Evolutionary conservation across 2,113 vertebrate genomes (phyloP).

Genomic region (Gymnobelideus leadbeateri): DNA sequence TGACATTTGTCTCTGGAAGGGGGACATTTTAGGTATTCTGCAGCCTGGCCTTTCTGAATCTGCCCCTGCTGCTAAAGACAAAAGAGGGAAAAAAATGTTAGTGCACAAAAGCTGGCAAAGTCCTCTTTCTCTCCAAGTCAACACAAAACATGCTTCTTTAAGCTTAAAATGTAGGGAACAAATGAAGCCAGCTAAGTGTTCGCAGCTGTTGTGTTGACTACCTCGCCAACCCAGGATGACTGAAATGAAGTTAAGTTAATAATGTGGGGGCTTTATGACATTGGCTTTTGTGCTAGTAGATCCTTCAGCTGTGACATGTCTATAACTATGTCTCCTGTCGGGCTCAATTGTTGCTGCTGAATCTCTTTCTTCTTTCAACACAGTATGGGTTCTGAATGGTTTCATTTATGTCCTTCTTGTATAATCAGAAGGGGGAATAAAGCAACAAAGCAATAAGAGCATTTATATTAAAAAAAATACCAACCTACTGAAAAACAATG

Average conservation of each 20-base stretch:
- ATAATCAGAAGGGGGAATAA: constrained; percentile 40
- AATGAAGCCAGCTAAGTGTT: constrained; percentile 45
- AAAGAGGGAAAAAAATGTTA: constrained; percentile 43
- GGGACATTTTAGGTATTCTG: background rate
- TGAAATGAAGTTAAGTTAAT: constrained; percentile 53
- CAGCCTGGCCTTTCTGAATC: background rate
- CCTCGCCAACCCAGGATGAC: constrained; percentile 32
- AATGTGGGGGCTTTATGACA: constrained; percentile 12
- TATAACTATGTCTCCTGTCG: constrained; percentile 52
- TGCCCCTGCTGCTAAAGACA: background rate
- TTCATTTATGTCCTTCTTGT: constrained; percentile 60
- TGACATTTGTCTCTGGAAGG: background rate
- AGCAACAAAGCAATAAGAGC: constrained; percentile 54
- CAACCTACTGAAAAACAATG: constrained; percentile 26
- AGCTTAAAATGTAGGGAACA: constrained; percentile 57
- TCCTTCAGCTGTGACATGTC: constrained; percentile 34
- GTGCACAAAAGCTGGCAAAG: constrained; percentile 18
- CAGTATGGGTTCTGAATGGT: constrained; percentile 57
- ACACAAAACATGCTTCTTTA: constrained; percentile 41
- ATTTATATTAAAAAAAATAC: constrained; percentile 59
- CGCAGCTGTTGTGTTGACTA: constrained; percentile 46
- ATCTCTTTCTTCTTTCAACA: constrained; percentile 61
- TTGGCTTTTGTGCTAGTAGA: constrained; percentile 43
- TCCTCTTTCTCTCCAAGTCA: constrained; percentile 6
- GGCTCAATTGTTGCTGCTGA: constrained; percentile 59